Evolutionary conservation across 2,797 vertebrate species (phyloP), one percentile per base, ranked within the genome.

Genomic region (Arctocebus calabarensis): DNA sequence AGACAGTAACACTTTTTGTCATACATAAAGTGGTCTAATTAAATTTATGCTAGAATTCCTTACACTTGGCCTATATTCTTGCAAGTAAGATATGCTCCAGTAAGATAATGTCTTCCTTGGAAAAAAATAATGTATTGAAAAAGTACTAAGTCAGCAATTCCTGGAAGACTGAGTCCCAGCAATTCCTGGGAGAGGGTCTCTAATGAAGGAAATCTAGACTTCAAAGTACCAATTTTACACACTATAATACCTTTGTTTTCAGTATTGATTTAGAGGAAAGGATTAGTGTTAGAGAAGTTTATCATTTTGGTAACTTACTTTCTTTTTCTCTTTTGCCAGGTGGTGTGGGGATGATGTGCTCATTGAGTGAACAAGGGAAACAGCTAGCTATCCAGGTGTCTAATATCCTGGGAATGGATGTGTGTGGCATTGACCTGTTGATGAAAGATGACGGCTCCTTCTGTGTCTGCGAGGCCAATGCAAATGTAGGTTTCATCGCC

Each of bases 401-500:
- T 86, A 99, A 99, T 94, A 99, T 99, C 96, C 97, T 99, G 97
- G 98, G 98, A 32, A 99, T 99, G 98, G 98, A 99, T 57, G 98
- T 99, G 52, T 99, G 98, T 66, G 98, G 98, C 97, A 99, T 99
- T 94, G 98, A 99, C 97, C 98, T 99, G 55, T 97, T 99, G 95
- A 99, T 98, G 98, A 99, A 98, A 98, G 98, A 99, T 86, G 98
- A 99, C 86, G 98, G 98, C 90, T 99, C 98, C 79, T 99, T 99
- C 98, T 99, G 98, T 97, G 98, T 99, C 98, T 99, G 98, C 94
- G 98, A 99, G 98, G 98, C 98, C 97, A 99, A 99, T 89, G 98
- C 99, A 97, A 99, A 99, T 97, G 98, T 99, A 98, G 98, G 98
- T 98, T 99, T 99, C 98, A 99, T 99, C 95, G 98, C 99, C 97